A percentile compares a stretch with the other conserved stretches of the same genome.
Evolutionary conservation across 1,140 invertebrate genomes (phyloP).

Genomic region (Micrasema longulum): DNA sequence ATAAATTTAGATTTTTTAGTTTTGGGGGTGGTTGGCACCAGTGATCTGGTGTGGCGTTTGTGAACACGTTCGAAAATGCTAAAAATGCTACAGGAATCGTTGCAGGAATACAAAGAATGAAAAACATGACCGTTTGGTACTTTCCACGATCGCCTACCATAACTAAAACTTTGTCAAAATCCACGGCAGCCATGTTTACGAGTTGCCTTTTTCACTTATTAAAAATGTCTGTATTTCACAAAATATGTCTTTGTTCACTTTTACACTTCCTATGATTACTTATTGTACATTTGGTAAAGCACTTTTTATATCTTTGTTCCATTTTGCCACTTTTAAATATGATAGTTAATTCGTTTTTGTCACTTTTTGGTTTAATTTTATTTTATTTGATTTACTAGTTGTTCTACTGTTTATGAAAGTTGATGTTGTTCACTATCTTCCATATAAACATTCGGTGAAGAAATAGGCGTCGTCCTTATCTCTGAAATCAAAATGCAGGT

Average conservation of each 20-base stretch:
- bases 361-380: not conserved
- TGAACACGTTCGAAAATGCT: slow-evolving; percentile 79
- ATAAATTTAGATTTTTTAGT: slow-evolving; percentile 68
- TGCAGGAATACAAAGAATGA: slow-evolving; percentile 76
- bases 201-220: not conserved
- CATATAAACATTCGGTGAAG: no score
- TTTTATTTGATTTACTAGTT: no score
- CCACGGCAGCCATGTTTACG: slow-evolving; percentile 59
- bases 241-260: not conserved
- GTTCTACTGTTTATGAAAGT: no score
- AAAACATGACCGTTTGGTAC: slow-evolving; percentile 78
- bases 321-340: no score
- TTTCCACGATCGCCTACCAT: slow-evolving; percentile 76
- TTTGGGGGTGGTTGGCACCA: slow-evolving; percentile 74
- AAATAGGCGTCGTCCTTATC: no score
- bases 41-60: slow-evolving; percentile 75
- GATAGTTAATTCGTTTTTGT: not conserved
- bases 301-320: not conserved
- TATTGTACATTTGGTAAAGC: no score
- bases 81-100: slow-evolving; percentile 77
- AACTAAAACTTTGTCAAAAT: slow-evolving; percentile 76
- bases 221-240: not conserved
- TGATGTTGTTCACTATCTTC: no score
- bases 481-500: no score
- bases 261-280: slow-evolving; percentile 12